Evolutionary conservation across 2,797 vertebrate species (phyloP).

Genomic region (Momotus momota): DNA sequence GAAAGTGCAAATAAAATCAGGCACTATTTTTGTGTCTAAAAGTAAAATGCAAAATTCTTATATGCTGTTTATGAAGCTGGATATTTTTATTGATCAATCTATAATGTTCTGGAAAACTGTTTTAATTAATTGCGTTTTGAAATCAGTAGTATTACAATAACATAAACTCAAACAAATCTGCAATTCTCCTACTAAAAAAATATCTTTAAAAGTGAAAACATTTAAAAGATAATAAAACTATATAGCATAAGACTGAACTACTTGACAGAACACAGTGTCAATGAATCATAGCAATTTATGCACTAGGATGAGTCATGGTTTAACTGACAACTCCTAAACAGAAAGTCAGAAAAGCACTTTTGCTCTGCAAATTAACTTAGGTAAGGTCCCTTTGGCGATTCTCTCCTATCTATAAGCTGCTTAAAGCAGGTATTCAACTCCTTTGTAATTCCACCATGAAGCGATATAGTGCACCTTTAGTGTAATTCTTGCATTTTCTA

Average conservation of each 20-base stretch:
- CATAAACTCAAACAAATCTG: not conserved
- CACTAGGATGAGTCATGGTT: slow-evolving; percentile 13
- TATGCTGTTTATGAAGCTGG: not conserved
- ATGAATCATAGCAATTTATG: not conserved
- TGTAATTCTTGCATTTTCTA: not conserved
- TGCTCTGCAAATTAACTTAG: not conserved
- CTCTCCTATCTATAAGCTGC: not conserved
- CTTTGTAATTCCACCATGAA: not conserved
- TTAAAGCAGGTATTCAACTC: not conserved
- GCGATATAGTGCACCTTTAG: not conserved
- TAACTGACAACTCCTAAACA: not conserved
- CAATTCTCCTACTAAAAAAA: not conserved
- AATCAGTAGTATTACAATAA: not conserved
- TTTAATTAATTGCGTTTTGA: not conserved
- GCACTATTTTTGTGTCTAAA: not conserved
- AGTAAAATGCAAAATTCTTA: not conserved
- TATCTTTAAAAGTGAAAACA: not conserved
- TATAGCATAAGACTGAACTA: not conserved
- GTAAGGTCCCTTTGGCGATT: not conserved
- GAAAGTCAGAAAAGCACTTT: not conserved
- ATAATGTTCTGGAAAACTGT: not conserved
- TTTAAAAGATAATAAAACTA: not conserved
- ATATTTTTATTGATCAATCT: not conserved
- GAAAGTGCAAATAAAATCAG: not conserved
- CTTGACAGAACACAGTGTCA: not conserved